Base-by-base conservation (phyloP, 1,140 invertebrate species). In the Brachionus plicatilis region DNA sequence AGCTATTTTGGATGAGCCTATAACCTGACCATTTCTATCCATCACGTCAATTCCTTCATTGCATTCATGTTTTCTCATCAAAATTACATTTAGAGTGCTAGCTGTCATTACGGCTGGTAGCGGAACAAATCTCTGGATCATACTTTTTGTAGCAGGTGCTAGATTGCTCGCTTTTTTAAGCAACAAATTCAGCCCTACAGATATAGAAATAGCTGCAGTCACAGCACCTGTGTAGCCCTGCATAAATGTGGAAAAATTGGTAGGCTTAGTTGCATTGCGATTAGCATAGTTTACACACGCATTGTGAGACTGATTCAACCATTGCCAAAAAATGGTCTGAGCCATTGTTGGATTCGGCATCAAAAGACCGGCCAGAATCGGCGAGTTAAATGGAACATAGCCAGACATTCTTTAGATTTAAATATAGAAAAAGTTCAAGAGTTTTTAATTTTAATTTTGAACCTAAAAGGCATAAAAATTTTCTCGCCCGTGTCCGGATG, bases 401-500 rank as follows among this genome's bases (percentile, higher is more conserved):
- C 91, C 89, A 89, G 85, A 70, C 88, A 86, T 82, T 82, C 60
- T 83, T 70, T 24, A 82, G 14, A 56, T 11, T 37, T 0, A 60
- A 60, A 56, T 84, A n/a, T 9, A 78, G 3, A 12, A 65, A 56
- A 82, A n/a, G 50, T 37, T 37, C 12, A 37, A 37, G 8, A n/a
- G 11, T 33, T 79, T 60, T 60, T 11, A n/a, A 83, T n/a, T 4
- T 29, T 41, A 66, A 14, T 11, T 66, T 7, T 12, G 17, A 20
- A 68, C 79, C 91, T 87, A 85, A 91, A 91, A 47, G 91, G 90
- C 88, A 90, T 90, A 43, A 90, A 88, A 4, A 91, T 88, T 85
- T 90, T 91, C 66, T 91, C 87, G 8, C 90, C 90, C 1, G 91
- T 91, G 84, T 91, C 91, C 66, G 91, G 91, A 87, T 91, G 91